Conservation (phyloP, 1,140 invertebrate species). For the Drosophila ambigua region DNA sequence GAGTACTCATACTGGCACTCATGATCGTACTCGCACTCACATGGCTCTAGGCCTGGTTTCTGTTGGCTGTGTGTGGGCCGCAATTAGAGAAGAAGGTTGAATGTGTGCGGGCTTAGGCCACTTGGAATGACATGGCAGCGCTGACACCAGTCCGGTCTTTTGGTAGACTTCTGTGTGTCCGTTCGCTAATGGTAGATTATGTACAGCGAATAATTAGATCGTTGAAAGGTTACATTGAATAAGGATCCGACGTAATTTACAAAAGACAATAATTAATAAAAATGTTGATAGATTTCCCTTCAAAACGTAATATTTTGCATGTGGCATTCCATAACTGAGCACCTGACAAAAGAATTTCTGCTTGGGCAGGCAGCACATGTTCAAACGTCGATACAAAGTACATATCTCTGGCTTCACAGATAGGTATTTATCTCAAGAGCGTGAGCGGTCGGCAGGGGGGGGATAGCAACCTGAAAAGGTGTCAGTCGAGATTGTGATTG, state of each 20-base stretch:
- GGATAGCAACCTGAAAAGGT: slow-evolving; percentile 56
- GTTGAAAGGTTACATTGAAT: too few relatives aligned
- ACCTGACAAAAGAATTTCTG: too few relatives aligned
- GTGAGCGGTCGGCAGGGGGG: slow-evolving; percentile 3
- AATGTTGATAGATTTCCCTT: too few relatives aligned
- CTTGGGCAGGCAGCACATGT: not conserved
- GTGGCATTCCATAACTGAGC: too few relatives aligned
- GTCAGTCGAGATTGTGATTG: slow-evolving; percentile 77
- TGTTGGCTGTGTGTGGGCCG: slow-evolving; percentile 46
- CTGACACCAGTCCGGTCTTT: slow-evolving; percentile 25
- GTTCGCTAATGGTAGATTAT: too few relatives aligned
- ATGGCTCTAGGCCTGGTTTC: slow-evolving; percentile 30
- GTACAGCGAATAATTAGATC: too few relatives aligned
- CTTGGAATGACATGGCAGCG: slow-evolving; percentile 5
- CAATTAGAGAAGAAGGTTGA: slow-evolving; percentile 62
- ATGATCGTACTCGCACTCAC: slow-evolving; percentile 20
- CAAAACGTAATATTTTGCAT: too few relatives aligned
- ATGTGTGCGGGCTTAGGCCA: slow-evolving; percentile 38
- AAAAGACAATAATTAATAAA: too few relatives aligned
- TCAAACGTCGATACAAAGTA: slow-evolving; percentile 24
- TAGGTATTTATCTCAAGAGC: slow-evolving; percentile 35
- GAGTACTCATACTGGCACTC: slow-evolving; percentile 5
- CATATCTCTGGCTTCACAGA: slow-evolving; percentile 9
- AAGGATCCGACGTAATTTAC: too few relatives aligned
- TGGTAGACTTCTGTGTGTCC: not conserved